Base-by-base conservation (phyloP, 2,113 vertebrate species). In the Leuciscus idus region DNA sequence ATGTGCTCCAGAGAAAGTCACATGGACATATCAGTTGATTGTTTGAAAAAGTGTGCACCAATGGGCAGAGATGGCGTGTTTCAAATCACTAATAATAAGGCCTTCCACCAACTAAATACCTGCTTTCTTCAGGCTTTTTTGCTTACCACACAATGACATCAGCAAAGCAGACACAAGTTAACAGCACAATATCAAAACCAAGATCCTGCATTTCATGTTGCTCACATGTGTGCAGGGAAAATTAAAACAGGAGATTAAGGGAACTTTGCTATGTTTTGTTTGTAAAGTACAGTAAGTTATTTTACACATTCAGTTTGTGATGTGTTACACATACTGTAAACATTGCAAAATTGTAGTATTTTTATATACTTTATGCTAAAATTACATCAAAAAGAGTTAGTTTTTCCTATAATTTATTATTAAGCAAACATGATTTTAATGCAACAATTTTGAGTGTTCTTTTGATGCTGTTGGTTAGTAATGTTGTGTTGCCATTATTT, bases 21-120 rank as follows among this genome's bases (percentile, higher is more conserved):
- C 70, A 73, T 73, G 70, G 36, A 72, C 36, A 21, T 43, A 11
- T 39, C 70, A 73, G 70, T 39, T 46, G 36, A 73, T 73, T 73
- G 21, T 10, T 73, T 73, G 68, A 23, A 72, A 21, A 72, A 43
- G 68, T 43, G 19, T 72, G 19, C 8, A 23, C 8, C 4, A 19
- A 11, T 72, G 68, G 39, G 33, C 68, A 43, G 36, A 43, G 36
- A 39, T 43, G 26, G 36, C 19, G 2, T 1, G 1, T 72, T 72
- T 39, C 4, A 43, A 43, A 43, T 13, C 19, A 43, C 4, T n/a
- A 4, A 55, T 21, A 21, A 21, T 55, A 19, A 43, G 10, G 19
- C 21, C 68, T 72, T 72, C 9, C 36, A 23, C 68, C 23, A 26
- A 4, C 59, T 61, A 61, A 4, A n/a, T 26, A 61, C 7, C 59